These are phyloP conservation scores for Calosoma granatense DNA, from an alignment of 1,140 invertebrate genomes.

Conservation along the genomic window DNA sequence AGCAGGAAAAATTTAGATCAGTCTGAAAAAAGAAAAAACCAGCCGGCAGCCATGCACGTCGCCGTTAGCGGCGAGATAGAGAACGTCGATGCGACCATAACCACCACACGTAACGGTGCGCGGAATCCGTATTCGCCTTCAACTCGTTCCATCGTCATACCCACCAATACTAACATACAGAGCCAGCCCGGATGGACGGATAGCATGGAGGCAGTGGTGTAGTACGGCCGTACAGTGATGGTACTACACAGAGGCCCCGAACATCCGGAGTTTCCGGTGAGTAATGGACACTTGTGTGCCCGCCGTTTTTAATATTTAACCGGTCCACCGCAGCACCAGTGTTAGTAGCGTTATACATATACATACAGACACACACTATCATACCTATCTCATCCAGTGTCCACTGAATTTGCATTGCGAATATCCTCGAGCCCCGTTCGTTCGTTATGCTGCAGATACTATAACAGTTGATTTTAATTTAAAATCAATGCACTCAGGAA, in stretches of 20 bases:
- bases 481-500: too few relatives aligned
- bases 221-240: neutral
- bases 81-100: neutral
- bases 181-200: too few relatives aligned
- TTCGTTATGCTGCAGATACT: neutral
- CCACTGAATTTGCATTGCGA: neutral
- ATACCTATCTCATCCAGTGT: too few relatives aligned
- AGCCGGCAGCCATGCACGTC: neutral
- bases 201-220: too few relatives aligned
- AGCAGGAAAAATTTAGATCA: neutral
- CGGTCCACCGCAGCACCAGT: neutral
- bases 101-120: neutral
- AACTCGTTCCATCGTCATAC: too few relatives aligned
- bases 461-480: neutral
- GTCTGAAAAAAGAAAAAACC: neutral
- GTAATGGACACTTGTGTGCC: neutral
- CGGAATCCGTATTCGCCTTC: neutral
- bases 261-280: neutral
- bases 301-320: neutral
- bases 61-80: neutral
- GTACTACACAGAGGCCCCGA: neutral
- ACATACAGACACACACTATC: too few relatives aligned
- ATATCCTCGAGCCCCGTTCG: neutral
- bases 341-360: too few relatives aligned
- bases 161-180: too few relatives aligned